Evolutionary conservation across 2,797 vertebrate genomes (phyloP), one percentile per base, ranked within the genome.

Genomic region (Staurois parvus): DNA sequence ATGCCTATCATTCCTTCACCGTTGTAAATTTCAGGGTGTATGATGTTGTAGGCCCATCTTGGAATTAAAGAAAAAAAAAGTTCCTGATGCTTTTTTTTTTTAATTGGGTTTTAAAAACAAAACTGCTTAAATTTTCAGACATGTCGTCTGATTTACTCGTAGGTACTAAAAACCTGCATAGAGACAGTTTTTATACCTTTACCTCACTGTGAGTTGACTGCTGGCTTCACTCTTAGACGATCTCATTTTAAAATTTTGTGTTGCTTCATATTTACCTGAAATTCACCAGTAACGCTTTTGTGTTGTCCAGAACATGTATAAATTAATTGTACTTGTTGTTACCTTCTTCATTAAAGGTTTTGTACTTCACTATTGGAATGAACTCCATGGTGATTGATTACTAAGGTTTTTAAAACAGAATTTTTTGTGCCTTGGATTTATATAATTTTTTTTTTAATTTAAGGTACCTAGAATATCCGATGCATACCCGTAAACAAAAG

Each of bases 341-440:
- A 89, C 85, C 76, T 89, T 84, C 90, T 88, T 89, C 29, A 1
- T 91, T 92, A 79, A 83, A 83, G 88, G 84, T 90, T 92, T 93
- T 93, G 91, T 91, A 93, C 88, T 80, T 92, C 91, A 88, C 88
- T 90, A 91, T 92, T 90, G 90, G 90, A 87, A 81, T 88, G 90
- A 92, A 90, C 90, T 91, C n/a, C 84, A 89, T 81, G 91, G 79
- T 91, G 91, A 89, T 90, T 86, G 84, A 85, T 88, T 76, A 89
- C 89, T 89, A 74, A 83, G 73, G 70, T 76, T n/a, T n/a, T n/a
- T 89, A 88, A 93, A 82, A 83, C 76, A 91, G 91, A 92, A 91
- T 93, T 91, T 84, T 93, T 94, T 90, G 94, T 95, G 94, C 94
- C 94, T 95, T 95, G 90, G 88, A 91, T 76, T 83, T n/a, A n/a